Conservation (phyloP, 2,113 vertebrate genomes). For the Collichthys lucidus region DNA sequence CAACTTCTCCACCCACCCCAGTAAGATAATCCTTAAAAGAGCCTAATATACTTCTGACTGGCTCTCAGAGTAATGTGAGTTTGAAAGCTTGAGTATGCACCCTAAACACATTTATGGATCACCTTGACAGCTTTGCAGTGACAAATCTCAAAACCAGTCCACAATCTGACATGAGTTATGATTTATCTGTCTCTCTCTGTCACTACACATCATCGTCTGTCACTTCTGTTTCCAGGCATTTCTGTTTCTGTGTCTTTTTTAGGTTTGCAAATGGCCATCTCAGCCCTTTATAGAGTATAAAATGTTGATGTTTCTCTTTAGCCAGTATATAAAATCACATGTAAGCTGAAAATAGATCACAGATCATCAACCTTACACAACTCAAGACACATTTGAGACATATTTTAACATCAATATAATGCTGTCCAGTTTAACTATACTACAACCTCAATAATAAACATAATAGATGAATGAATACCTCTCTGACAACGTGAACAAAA, state of each 20-base stretch:
- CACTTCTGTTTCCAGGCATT: constrained; percentile 18
- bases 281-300: not conserved
- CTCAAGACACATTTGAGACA: not conserved
- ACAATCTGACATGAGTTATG: not conserved
- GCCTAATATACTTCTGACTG: not conserved
- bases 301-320: not conserved
- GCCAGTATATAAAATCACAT: too few relatives aligned
- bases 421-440: not conserved
- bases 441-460: not conserved
- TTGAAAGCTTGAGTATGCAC: not conserved
- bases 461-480: too few relatives aligned
- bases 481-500: too few relatives aligned
- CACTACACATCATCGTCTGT: not conserved
- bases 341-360: not conserved
- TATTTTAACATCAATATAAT: not conserved
- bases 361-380: not conserved
- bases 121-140: constrained; percentile 5
- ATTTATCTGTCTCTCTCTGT: not conserved
- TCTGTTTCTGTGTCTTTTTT: not conserved
- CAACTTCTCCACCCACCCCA: not conserved
- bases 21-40: not conserved
- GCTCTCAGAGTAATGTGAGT: constrained; percentile 6
- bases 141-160: constrained; percentile 11
- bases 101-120: constrained; percentile 1
- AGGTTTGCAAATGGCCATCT: not conserved